Base-by-base conservation (phyloP, 2,797 vertebrate genomes). In the Pseudochirops corinnae region DNA sequence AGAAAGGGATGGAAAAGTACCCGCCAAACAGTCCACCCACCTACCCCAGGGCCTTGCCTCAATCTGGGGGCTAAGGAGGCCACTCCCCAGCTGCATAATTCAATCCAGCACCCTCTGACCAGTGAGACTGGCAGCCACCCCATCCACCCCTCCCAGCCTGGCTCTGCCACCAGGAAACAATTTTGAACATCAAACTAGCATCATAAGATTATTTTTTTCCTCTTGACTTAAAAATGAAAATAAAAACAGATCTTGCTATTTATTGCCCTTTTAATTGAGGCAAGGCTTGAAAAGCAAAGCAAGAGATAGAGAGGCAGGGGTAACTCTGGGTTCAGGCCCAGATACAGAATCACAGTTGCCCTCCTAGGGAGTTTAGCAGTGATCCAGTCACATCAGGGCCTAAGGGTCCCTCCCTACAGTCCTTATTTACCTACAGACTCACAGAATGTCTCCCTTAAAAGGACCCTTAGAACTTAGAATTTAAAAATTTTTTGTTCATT, bases 111-210 rank as follows among this genome's bases (percentile, higher is more conserved):
- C 74, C 74, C 39, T 87, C 74, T 87, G 74, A 87, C 74, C 74
- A 50, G 39, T 0, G 39, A 87, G 74, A 87, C 24, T 50, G 39
- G 74, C 39, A 87, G 74, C 39, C 39, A 50, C 74, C 39, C 39
- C 74, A 87, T 0, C 21, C 39, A 50, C 39, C 74, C 74, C 74
- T 87, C 74, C 39, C 74, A 26, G 39, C 74, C 74, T 87, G 74
- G 39, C 74, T 24, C 39, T 87, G 39, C 39, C 74, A 87, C 74
- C 74, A 87, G 74, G 74, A 87, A 87, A 87, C 10, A 87, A 87
- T 87, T 87, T 87, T 46, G 74, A 87, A 50, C 74, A 87, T 26
- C 74, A 87, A 87, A 87, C 74, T 50, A 87, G 74, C 74, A 87
- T 50, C 74, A 87, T 87, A 10, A 50, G 39, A 21, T 87, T 87